Percentiles rank a stretch among this genome's conserved stretches.
Evolutionary conservation across 2,113 vertebrate genomes (phyloP).

Genomic region (Ptilonorhynchus violaceus): DNA sequence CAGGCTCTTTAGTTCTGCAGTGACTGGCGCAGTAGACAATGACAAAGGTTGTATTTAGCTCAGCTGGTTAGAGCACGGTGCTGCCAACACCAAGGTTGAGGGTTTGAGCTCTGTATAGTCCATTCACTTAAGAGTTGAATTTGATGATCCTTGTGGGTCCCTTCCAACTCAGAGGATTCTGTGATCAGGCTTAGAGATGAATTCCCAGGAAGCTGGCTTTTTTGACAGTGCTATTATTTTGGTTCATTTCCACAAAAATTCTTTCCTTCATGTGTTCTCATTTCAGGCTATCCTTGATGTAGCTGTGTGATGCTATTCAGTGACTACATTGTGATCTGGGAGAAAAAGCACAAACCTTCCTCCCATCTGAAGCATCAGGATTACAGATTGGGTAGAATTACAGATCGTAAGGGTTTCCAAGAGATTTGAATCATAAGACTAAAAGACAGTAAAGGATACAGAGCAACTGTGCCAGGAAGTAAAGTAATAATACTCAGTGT

Average conservation of each 20-base stretch:
- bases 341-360: neutral
- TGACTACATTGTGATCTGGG: neutral
- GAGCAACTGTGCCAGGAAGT: neutral
- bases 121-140: neutral
- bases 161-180: neutral
- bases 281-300: neutral
- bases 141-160: neutral
- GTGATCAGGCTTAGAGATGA: neutral
- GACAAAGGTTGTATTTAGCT: neutral
- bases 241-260: neutral
- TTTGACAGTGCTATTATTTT: neutral
- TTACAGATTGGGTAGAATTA: neutral
- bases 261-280: neutral
- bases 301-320: neutral
- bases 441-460: neutral
- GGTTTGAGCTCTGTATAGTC: fast-evolving
- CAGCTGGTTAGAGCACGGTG: fast-evolving
- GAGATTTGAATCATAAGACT: neutral
- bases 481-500: neutral
- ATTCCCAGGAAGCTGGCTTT: neutral
- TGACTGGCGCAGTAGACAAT: neutral
- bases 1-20: neutral
- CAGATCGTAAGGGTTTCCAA: neutral
- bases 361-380: neutral
- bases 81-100: neutral